Base-by-base conservation (phyloP, 1,140 invertebrate genomes). In the Argopecten irradians region DNA sequence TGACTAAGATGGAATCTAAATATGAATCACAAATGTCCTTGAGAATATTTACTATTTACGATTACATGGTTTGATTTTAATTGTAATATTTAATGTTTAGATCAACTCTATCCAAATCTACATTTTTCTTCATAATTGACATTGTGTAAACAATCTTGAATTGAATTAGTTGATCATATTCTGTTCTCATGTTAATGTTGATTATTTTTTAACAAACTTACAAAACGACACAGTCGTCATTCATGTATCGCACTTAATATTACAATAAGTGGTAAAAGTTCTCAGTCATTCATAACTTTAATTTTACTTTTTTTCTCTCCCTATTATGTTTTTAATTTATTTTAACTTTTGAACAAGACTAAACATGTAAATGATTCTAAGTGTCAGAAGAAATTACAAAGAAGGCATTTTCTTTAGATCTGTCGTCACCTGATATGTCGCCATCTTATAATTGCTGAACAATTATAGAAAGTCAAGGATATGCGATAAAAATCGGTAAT, bases 371-470 rank as follows among this genome's bases (percentile, higher is more conserved):
- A 71, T 11, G 22, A 7, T n/a, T 28, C 1, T 5, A 71, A 71
- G 55, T 71, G 55, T 71, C 55, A 71, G 55, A 71, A 71, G 55
- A 28, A 71, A 71, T 71, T 71, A 71, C 55, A 71, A 71, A 71
- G 55, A 71, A 28, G 28, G 28, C 5, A n/a, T 71, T 71, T 71
- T 71, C 55, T 71, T 71, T 28, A 28, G 55, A 71, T 71, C 55
- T n/a, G 22, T n/a, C 8, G 55, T 71, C 55, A 71, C 55, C n/a
- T 71, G 55, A 71, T 71, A 71, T 28, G 22, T 3, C 55, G 55
- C 14, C n/a, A 71, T 28, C 1, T 71, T 71, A 71, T 71, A 71
- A 71, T 71, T 71, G 55, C n/a, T 5, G 16, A 71, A 71, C 28
- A 71, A 71, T 71, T 71, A 71, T 71, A 71, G 28, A 5, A 71